Percentiles rank a stretch among this genome's conserved stretches.
Evolutionary conservation across 2,888 invertebrate genomes (phyloP).

Genomic region (Laspeyria flexula): DNA sequence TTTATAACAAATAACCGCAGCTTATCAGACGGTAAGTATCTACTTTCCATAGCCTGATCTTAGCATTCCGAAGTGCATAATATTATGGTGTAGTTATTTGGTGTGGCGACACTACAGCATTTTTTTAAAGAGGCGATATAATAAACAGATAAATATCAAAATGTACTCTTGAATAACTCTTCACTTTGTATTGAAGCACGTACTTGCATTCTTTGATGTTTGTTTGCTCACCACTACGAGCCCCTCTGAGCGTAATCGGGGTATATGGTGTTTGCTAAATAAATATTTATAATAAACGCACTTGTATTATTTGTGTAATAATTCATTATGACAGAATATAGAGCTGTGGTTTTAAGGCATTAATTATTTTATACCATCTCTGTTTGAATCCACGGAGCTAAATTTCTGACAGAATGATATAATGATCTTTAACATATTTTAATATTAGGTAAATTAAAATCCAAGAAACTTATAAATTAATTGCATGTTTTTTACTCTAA

Average conservation of each 20-base stretch:
- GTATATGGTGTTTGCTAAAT: constrained; percentile 64
- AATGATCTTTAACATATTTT: too few relatives aligned
- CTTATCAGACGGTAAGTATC: too few relatives aligned
- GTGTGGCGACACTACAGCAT: not conserved
- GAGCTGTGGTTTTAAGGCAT: constrained; percentile 33
- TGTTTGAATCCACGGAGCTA: not conserved
- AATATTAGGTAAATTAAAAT: too few relatives aligned
- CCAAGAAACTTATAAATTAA: too few relatives aligned
- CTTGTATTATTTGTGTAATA: constrained; percentile 70
- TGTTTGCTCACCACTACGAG: constrained; percentile 69
- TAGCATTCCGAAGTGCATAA: too few relatives aligned
- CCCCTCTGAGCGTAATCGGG: constrained; percentile 53
- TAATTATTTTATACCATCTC: constrained; percentile 16
- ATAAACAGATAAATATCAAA: constrained; percentile 27
- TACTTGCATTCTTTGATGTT: constrained; percentile 69
- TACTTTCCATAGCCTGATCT: too few relatives aligned
- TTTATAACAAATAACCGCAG: too few relatives aligned
- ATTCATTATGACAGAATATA: constrained; percentile 62
- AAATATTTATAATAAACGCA: constrained; percentile 78
- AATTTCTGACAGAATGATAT: too few relatives aligned
- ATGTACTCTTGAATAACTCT: constrained; percentile 50
- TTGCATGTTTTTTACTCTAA: too few relatives aligned
- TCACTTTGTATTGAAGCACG: constrained; percentile 41
- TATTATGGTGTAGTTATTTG: too few relatives aligned
- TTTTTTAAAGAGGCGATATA: not conserved